Evolutionary conservation across 2,888 invertebrate genomes (phyloP).

Genomic region (Sipunculus nudus): DNA sequence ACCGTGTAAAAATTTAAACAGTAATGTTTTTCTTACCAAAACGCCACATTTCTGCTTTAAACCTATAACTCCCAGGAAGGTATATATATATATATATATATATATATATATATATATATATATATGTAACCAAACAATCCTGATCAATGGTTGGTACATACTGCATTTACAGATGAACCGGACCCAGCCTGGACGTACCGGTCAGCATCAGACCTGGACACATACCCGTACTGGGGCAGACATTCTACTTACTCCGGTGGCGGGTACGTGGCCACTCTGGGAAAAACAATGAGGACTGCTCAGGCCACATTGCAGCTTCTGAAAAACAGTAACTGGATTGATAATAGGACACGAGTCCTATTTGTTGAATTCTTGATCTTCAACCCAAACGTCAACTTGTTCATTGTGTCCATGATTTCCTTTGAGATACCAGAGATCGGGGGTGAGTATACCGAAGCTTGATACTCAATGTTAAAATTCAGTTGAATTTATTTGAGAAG

Average conservation of each 20-base stretch:
- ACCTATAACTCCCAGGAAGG: no score
- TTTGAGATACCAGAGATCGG: slow-evolving; percentile 45
- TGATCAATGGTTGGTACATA: no score
- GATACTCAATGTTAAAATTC: no score
- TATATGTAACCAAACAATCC: no score
- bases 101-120: no score
- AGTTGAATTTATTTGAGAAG: no score
- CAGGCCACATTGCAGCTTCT: slow-evolving; percentile 14
- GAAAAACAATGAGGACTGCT: slow-evolving; percentile 18
- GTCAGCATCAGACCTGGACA: slow-evolving; percentile 51
- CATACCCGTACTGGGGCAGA: slow-evolving; percentile 59
- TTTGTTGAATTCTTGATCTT: slow-evolving; percentile 67
- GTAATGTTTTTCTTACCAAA: no score
- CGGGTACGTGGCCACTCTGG: slow-evolving; percentile 63
- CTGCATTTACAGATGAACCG: no score
- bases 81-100: no score
- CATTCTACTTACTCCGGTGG: slow-evolving; percentile 65
- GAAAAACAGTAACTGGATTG: slow-evolving; percentile 60
- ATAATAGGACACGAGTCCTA: slow-evolving; percentile 65
- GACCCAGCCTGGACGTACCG: slow-evolving; percentile 47
- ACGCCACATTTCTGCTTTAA: no score
- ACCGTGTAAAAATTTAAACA: no score
- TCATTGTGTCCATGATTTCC: slow-evolving; percentile 39
- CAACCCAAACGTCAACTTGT: slow-evolving; percentile 55
- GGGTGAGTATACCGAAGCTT: no score